phyloP scores from a whole-genome alignment of 1,140 invertebrate genomes.

The Potamilus streckersoni region DNA sequence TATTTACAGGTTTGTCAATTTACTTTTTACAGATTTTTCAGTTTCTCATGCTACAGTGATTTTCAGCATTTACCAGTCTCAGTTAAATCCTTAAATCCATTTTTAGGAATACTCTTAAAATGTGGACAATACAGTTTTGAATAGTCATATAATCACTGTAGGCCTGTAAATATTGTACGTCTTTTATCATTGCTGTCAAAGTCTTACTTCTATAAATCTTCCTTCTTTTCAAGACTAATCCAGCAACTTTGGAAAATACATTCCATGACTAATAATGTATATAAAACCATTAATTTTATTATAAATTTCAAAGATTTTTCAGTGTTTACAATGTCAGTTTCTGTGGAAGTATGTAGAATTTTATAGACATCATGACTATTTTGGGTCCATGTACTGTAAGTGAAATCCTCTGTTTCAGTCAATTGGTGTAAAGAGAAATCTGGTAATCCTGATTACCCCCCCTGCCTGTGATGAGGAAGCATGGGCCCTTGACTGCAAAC shows the following conservation, averaged over 20 bases:
- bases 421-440: slow-evolving; percentile 56
- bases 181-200: no score
- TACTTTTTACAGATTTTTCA: no score
- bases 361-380: not conserved
- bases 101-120: no score
- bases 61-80: no score
- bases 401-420: slow-evolving; percentile 38
- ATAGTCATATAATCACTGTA: no score
- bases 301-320: not conserved
- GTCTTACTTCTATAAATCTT: no score
- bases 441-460: slow-evolving; percentile 63
- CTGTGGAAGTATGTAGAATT: not conserved
- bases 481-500: slow-evolving; percentile 46
- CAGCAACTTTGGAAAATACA: not conserved
- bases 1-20: slow-evolving; percentile 51
- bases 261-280: not conserved
- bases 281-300: not conserved
- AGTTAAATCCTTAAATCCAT: no score
- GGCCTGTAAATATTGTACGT: no score
- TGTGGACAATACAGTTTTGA: no score
- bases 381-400: not conserved
- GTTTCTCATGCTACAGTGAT: no score
- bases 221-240: not conserved
- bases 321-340: not conserved
- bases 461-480: slow-evolving; percentile 56